These are phyloP conservation scores for Beaufortia kweichowensis DNA, from an alignment of 2,113 vertebrate species.

Conservation along the genomic window DNA sequence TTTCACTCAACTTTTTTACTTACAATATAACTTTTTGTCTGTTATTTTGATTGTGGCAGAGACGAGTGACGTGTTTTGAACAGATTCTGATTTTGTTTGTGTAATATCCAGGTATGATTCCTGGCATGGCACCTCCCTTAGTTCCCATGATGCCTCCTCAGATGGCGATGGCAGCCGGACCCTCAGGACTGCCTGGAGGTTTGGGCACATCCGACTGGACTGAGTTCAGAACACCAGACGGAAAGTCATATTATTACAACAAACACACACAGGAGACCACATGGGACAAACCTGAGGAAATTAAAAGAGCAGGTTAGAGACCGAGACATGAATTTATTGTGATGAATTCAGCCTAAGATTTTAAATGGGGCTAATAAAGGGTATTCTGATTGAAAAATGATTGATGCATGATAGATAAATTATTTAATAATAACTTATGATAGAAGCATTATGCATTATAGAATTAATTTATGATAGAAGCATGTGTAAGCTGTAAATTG, in stretches of 20 bases:
- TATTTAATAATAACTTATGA: too few relatives aligned
- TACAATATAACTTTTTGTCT: not conserved
- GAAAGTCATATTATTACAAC: conserved; percentile 97
- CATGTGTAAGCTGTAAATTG: too few relatives aligned
- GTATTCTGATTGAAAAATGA: too few relatives aligned
- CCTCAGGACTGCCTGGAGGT: conserved; percentile 81
- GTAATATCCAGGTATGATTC: conserved; percentile 83
- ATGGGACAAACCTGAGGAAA: conserved; percentile 90
- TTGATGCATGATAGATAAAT: too few relatives aligned
- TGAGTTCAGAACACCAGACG: conserved; percentile 96
- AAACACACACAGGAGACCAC: conserved; percentile 96
- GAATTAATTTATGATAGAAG: too few relatives aligned
- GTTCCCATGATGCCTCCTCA: conserved; percentile 98
- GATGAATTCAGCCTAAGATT: too few relatives aligned
- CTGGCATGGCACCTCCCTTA: conserved; percentile 93
- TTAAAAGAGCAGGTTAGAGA: conserved; percentile 87
- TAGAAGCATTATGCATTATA: too few relatives aligned
- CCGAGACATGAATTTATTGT: too few relatives aligned
- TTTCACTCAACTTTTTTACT: not conserved
- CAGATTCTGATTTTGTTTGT: conserved; percentile 5
- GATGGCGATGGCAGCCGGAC: conserved; percentile 87
- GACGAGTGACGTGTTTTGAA: not conserved
- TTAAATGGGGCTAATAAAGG: too few relatives aligned
- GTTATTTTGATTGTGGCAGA: not conserved
- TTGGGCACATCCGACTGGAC: conserved; percentile 90